Conservation (phyloP, 2,888 invertebrate species). For the Disparrhopalites patrizii region DNA sequence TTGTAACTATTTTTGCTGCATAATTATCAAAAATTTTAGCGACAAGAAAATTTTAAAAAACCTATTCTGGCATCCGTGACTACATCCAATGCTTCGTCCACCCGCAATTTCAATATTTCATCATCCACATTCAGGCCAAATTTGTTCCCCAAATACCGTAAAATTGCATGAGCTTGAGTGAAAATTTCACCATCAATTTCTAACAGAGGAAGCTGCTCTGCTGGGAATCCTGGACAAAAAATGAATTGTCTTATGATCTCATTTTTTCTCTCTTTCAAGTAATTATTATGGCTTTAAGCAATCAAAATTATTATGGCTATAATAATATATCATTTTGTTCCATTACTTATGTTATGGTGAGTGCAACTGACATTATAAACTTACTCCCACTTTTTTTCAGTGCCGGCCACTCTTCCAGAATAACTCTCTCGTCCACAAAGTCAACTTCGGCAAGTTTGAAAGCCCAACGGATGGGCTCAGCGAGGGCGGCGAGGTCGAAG, state of each 20-base stretch:
- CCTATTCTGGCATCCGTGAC: not conserved
- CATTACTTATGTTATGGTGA: too few species aligned
- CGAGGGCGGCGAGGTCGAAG: constrained; percentile 1
- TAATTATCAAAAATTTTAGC: not conserved
- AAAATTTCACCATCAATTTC: constrained; percentile 58
- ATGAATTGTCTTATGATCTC: too few species aligned
- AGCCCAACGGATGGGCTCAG: constrained; percentile 17
- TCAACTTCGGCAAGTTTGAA: constrained; percentile 8
- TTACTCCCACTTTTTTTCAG: constrained; percentile 10
- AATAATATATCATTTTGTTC: too few species aligned
- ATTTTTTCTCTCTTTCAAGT: not conserved
- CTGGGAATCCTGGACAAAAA: constrained; percentile 28
- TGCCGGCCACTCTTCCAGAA: not conserved
- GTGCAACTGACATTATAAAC: not conserved
- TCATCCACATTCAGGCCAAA: constrained; percentile 57
- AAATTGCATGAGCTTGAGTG: constrained; percentile 59
- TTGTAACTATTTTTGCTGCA: not conserved
- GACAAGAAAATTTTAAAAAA: too few species aligned
- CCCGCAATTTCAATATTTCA: constrained; percentile 58
- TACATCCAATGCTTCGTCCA: constrained; percentile 58
- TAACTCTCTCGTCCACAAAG: constrained; percentile 15
- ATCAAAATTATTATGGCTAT: too few species aligned
- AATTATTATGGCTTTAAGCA: not conserved
- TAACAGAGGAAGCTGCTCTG: constrained; percentile 55
- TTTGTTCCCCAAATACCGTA: constrained; percentile 58